Evolutionary conservation across 2,113 vertebrate species (phyloP).

Genomic region (Pteropus alecto): DNA sequence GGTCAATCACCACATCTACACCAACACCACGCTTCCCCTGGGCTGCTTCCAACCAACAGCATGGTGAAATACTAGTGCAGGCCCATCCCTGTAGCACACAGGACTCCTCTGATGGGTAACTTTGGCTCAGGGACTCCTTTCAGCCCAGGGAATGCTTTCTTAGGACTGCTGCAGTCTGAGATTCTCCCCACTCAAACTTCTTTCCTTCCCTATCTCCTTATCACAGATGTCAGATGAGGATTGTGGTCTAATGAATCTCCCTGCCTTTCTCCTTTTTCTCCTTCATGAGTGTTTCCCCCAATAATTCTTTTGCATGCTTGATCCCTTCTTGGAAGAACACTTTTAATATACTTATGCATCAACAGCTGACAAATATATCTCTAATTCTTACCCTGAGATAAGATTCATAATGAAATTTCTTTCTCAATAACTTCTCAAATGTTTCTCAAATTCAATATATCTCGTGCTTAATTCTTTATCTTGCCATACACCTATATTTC

Average conservation of each 20-base stretch:
- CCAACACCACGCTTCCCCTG: background rate
- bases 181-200: background rate
- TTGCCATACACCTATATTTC: background rate
- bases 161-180: background rate
- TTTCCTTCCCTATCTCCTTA: background rate
- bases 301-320: background rate
- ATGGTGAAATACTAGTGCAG: background rate
- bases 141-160: background rate
- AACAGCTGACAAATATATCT: background rate
- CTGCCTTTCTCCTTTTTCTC: background rate
- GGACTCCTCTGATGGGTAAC: background rate
- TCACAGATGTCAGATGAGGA: background rate
- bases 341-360: background rate
- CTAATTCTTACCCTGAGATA: background rate
- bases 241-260: background rate
- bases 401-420: background rate
- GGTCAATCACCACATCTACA: background rate
- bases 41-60: background rate
- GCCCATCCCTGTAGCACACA: background rate
- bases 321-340: background rate
- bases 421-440: background rate
- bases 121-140: background rate
- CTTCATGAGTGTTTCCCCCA: background rate
- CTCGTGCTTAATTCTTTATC: background rate
- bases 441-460: background rate